Evolutionary conservation across 2,888 invertebrate species (phyloP).

Genomic region (Protodeltote pygarga): DNA sequence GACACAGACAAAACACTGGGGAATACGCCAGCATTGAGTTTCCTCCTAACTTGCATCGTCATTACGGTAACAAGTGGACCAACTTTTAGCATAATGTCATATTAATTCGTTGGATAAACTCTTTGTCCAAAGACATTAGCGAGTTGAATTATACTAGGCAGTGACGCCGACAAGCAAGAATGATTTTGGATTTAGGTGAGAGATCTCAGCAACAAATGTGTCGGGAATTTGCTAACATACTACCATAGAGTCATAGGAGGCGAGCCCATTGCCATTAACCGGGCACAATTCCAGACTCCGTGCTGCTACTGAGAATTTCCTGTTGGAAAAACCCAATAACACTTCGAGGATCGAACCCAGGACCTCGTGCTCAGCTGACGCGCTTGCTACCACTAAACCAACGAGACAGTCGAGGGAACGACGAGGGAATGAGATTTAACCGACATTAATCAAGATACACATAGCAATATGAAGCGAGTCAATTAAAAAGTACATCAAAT

Average conservation of each 20-base stretch:
- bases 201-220: too few relatives aligned
- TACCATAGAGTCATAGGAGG: too few relatives aligned
- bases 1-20: conserved; percentile 32
- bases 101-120: conserved; percentile 36
- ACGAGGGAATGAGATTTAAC: neutral
- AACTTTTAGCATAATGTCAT: conserved; percentile 42
- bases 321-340: too few relatives aligned
- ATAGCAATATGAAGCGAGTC: conserved; percentile 13
- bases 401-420: neutral
- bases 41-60: conserved; percentile 27
- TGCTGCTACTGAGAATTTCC: too few relatives aligned
- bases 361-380: too few relatives aligned
- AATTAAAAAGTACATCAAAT: conserved; percentile 24
- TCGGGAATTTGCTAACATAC: too few relatives aligned
- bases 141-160: conserved; percentile 21
- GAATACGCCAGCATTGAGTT: conserved; percentile 27
- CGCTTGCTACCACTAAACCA: too few relatives aligned
- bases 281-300: too few relatives aligned
- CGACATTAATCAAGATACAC: conserved; percentile 3
- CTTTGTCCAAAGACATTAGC: conserved; percentile 28
- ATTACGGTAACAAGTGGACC: conserved; percentile 31
- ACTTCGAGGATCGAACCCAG: too few relatives aligned
- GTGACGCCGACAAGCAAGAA: conserved; percentile 9
- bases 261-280: too few relatives aligned
- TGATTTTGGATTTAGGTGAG: too few relatives aligned